Percentiles rank a stretch among this genome's conserved stretches.
phyloP scores from a whole-genome alignment of 2,113 vertebrate genomes.

The Coreoperca whiteheadi region DNA sequence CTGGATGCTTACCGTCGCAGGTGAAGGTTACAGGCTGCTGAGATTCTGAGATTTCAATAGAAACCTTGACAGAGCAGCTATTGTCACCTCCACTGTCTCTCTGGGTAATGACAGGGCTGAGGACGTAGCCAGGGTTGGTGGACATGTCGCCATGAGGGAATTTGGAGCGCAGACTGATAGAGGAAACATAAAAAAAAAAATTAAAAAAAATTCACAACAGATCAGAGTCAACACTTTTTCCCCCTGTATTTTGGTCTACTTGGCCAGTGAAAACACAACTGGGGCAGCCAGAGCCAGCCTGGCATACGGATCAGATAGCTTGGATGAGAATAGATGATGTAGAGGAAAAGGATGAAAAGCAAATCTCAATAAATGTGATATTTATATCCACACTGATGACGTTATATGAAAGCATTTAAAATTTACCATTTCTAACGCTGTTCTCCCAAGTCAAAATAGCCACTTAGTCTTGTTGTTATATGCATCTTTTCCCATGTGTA shows the following conservation, averaged over 20 bases:
- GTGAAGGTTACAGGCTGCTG: conserved; percentile 98
- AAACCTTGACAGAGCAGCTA: conserved; percentile 95
- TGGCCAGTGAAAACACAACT: conserved; percentile 10
- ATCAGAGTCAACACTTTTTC: background rate
- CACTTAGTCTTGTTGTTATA: no score
- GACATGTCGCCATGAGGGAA: conserved; percentile 83
- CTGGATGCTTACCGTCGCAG: conserved; percentile 90
- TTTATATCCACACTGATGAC: background rate
- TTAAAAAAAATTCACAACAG: conserved; percentile 17
- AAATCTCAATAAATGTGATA: background rate
- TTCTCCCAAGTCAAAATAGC: background rate
- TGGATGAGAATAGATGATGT: conserved; percentile 25
- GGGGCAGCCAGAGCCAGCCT: conserved; percentile 10
- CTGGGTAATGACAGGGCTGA: conserved; percentile 93
- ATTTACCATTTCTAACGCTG: background rate
- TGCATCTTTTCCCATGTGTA: no score
- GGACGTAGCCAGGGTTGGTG: conserved; percentile 93
- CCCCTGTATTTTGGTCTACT: conserved; percentile 5
- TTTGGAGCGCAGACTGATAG: conserved; percentile 87
- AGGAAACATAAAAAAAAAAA: background rate
- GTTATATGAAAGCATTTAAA: background rate
- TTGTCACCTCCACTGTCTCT: conserved; percentile 87
- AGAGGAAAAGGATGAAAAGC: background rate
- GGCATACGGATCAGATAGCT: conserved; percentile 28
- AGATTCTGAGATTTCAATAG: conserved; percentile 95